Conservation (phyloP, 2,113 vertebrate species). For the Trogon surrucura region DNA sequence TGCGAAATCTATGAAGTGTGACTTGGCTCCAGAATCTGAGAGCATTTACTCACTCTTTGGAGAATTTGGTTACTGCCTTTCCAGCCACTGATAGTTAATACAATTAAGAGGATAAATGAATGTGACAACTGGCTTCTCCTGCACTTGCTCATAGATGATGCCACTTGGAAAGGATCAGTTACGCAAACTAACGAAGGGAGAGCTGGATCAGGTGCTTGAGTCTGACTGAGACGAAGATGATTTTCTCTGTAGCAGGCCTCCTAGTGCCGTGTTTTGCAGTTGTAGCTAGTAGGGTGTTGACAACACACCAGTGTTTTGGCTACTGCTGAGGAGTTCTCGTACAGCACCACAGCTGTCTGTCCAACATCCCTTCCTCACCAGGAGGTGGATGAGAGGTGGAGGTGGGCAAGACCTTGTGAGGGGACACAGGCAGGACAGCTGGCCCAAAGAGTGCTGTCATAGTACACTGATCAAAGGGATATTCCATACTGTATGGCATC, state of each 20-base stretch:
- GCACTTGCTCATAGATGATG: not conserved
- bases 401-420: not conserved
- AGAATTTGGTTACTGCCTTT: not conserved
- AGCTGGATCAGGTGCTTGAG: not conserved
- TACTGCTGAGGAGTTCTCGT: not conserved
- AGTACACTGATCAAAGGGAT: not conserved
- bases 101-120: not conserved
- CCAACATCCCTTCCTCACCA: not conserved
- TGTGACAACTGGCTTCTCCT: not conserved
- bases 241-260: not conserved
- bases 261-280: not conserved
- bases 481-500: not conserved
- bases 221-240: not conserved
- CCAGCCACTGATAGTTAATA: not conserved
- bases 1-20: not conserved
- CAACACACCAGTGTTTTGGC: not conserved
- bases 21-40: not conserved
- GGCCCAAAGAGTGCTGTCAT: not conserved
- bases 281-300: not conserved
- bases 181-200: not conserved
- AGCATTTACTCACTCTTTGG: rapidly evolving
- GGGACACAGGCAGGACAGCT: not conserved
- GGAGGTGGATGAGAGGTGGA: too few species aligned
- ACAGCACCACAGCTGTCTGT: not conserved
- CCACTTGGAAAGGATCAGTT: not conserved